Conservation (phyloP, 2,888 invertebrate species). For the Lepas anatifera region DNA sequence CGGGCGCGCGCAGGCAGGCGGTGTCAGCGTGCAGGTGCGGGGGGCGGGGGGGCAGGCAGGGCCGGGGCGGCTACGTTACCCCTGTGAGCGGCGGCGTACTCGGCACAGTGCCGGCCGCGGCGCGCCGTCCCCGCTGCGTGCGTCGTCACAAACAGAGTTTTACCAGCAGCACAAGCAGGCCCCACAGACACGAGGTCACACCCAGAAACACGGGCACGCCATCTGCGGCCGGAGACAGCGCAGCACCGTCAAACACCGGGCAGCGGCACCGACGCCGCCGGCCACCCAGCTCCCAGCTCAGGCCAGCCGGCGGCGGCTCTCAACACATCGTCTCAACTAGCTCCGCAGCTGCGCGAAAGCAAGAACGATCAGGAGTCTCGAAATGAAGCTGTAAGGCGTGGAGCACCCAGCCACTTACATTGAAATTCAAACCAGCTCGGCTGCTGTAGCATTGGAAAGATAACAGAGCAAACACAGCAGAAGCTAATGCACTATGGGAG, state of each 20-base stretch:
- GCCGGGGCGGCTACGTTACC: not conserved
- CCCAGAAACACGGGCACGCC: constrained; percentile 69
- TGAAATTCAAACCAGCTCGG: no score
- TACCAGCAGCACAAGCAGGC: constrained; percentile 59
- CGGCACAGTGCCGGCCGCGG: not conserved
- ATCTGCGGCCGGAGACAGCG: constrained; percentile 30
- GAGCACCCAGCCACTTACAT: no score
- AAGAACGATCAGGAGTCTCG: no score
- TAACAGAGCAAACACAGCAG: no score
- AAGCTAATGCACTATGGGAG: no score
- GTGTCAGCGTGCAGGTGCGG: constrained; percentile 3
- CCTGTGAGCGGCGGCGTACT: not conserved
- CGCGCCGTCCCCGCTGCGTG: constrained; percentile 17
- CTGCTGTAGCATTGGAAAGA: no score
- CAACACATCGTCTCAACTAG: not conserved
- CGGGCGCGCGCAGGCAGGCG: not conserved
- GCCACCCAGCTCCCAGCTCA: no score
- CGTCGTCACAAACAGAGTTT: constrained; percentile 50
- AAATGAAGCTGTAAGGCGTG: no score
- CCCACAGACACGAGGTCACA: constrained; percentile 81
- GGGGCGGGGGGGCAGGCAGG: constrained; percentile 14
- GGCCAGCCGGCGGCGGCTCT: not conserved
- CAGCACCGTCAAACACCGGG: no score
- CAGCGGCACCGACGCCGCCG: no score
- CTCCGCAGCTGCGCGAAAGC: no score